Base-by-base conservation (phyloP, 2,797 vertebrate species). In the Phataginus tricuspis region DNA sequence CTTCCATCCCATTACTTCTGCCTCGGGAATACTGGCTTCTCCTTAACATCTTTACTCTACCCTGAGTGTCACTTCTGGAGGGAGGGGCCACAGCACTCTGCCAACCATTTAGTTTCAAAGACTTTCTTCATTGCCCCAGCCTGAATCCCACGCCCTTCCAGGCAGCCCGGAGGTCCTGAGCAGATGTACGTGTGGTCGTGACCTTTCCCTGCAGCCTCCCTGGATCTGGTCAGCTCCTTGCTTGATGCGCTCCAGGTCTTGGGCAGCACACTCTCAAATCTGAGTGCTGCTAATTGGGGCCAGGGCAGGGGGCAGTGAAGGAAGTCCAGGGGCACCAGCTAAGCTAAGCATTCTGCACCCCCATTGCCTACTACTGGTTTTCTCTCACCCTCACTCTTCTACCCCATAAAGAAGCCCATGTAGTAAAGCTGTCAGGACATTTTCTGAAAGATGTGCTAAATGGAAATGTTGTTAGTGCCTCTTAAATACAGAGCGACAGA, bases 351-450 rank as follows among this genome's bases (percentile, higher is more conserved):
- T 82, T 94, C 61, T 13, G 92, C 9, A 9, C 80, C 27, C 51
- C 72, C 45, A 5, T 72, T 39, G 86, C 39, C 66, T 77, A 49
- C n/a, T 97, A 71, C 87, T 69, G 94, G 88, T 93, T 96, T 61
- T 94, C 64, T 75, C 61, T 27, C 9, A 0, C 42, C 77, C 91
- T 87, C 14, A 2, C 85, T 96, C 78, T 96, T 64, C 87, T 45
- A 51, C 83, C 53, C 74, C 74, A 63, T 71, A 97, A 96, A 94
- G 94, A 91, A 97, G 42, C 91, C 84, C 51, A 45, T 79, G 94
- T 86, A 79, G 89, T 94, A 97, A 97, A 96, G 61, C 89, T 95
- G 89, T 96, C 96, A 91, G 51, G 86, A 69, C 45, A 21, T 53
- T 90, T 94, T 96, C 63, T 71, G 91, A 89, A 96, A 91, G 86